Conservation (phyloP, 1,140 invertebrate species). For the Drosophila kurseongensis region DNA sequence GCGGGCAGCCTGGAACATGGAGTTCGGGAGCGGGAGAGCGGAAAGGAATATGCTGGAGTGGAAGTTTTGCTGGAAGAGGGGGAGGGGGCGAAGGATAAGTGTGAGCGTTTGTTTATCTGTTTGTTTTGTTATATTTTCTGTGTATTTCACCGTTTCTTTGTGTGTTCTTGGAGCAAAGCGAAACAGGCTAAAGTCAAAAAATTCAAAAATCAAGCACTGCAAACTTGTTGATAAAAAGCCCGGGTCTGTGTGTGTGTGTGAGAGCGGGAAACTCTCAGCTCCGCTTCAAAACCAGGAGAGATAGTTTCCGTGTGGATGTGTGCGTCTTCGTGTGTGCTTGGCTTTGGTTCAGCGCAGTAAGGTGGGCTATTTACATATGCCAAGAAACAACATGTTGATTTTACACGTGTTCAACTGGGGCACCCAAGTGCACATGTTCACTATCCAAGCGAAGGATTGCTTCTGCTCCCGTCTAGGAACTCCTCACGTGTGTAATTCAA, state of each 20-base stretch:
- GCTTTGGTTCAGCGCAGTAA: constrained; percentile 5
- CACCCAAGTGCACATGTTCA: constrained; percentile 31
- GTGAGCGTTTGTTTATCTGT: constrained; percentile 66
- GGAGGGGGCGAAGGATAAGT: constrained; percentile 39
- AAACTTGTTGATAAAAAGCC: constrained; percentile 79
- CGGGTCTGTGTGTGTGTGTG: constrained; percentile 32
- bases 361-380: constrained; percentile 46
- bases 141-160: constrained; percentile 27
- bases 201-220: constrained; percentile 74
- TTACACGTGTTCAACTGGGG: constrained; percentile 62
- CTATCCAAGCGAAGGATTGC: background rate
- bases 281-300: constrained; percentile 21
- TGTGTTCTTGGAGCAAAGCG: background rate
- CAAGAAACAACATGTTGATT: constrained; percentile 76
- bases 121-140: constrained; percentile 72
- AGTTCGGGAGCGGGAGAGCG: constrained; percentile 14
- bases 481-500: constrained; percentile 34
- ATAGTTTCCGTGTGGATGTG: constrained; percentile 16
- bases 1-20: constrained; percentile 35
- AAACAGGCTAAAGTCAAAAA: constrained; percentile 57
- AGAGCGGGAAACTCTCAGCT: constrained; percentile 40
- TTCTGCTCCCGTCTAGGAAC: constrained; percentile 2
- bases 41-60: constrained; percentile 2
- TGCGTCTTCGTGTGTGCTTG: background rate
- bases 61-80: constrained; percentile 11